Evolutionary conservation across 1,140 invertebrate species (phyloP).

Genomic region (Magallana gigas): DNA sequence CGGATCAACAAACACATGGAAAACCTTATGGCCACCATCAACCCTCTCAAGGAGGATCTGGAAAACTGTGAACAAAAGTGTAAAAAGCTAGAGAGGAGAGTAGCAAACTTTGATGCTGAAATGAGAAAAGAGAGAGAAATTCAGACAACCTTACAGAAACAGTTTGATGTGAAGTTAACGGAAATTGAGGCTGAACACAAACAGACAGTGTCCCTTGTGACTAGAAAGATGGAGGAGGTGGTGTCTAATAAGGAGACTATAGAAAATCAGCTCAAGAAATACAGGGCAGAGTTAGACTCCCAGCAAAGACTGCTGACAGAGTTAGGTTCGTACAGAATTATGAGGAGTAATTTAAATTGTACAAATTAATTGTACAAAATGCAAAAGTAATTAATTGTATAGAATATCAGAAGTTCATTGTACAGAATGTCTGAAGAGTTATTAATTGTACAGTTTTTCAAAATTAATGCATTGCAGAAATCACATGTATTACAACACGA

Average conservation of each 20-base stretch:
- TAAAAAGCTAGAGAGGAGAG: slow-evolving; percentile 68
- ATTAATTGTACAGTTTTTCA: no score
- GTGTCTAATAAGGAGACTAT: slow-evolving; percentile 55
- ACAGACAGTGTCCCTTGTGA: slow-evolving; percentile 58
- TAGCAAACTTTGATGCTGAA: slow-evolving; percentile 69
- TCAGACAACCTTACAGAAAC: slow-evolving; percentile 63
- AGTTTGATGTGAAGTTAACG: slow-evolving; percentile 73
- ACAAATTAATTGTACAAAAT: no score
- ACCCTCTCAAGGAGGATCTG: slow-evolving; percentile 71
- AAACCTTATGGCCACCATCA: slow-evolving; percentile 66
- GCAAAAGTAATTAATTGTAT: no score
- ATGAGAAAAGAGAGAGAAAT: slow-evolving; percentile 72
- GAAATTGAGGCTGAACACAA: slow-evolving; percentile 64
- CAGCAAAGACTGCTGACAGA: slow-evolving; percentile 65
- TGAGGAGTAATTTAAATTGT: no score
- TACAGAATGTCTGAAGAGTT: no score
- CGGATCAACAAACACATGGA: slow-evolving; percentile 72
- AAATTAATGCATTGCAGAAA: no score
- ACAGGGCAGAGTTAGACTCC: slow-evolving; percentile 63
- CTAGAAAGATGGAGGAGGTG: slow-evolving; percentile 60
- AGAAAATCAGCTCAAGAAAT: slow-evolving; percentile 58
- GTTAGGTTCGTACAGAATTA: slow-evolving; percentile 59
- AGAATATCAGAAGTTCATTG: no score
- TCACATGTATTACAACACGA: no score
- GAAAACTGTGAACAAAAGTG: slow-evolving; percentile 63